Evolutionary conservation across 1,140 invertebrate genomes (phyloP).

Genomic region (Andricus grossulariae): DNA sequence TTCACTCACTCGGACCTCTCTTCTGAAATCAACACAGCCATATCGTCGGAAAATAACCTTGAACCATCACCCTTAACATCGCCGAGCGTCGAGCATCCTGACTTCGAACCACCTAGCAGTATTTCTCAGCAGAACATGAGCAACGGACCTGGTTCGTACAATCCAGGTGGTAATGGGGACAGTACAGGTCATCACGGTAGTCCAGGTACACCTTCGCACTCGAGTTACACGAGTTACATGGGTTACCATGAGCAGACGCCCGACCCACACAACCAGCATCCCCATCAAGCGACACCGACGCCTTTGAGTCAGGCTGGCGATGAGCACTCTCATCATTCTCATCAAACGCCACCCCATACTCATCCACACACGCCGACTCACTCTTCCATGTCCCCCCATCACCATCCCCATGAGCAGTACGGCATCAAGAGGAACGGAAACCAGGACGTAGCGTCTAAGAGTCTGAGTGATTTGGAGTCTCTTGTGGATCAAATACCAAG

Average conservation of each 20-base stretch:
- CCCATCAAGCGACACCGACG: constrained; percentile 68
- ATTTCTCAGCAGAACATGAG: constrained; percentile 76
- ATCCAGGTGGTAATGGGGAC: constrained; percentile 70
- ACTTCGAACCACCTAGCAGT: constrained; percentile 84
- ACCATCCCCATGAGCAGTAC: constrained; percentile 70
- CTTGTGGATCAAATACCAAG: constrained; percentile 94
- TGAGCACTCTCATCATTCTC: constrained; percentile 70
- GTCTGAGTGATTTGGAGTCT: constrained; percentile 91
- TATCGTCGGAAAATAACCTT: constrained; percentile 82
- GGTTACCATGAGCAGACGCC: constrained; percentile 70
- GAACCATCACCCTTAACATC: constrained; percentile 80
- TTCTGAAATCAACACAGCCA: constrained; percentile 86
- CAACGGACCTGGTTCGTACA: constrained; percentile 77
- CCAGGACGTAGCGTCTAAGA: constrained; percentile 89
- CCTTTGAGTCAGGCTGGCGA: constrained; percentile 68
- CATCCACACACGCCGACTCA: constrained; percentile 71
- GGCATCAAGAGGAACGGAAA: constrained; percentile 65
- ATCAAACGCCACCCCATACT: constrained; percentile 70
- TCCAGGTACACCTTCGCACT: constrained; percentile 67
- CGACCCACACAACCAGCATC: constrained; percentile 64
- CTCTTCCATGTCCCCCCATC: constrained; percentile 67
- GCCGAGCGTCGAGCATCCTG: constrained; percentile 83
- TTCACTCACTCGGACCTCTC: constrained; percentile 85
- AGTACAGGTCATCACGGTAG: constrained; percentile 62
- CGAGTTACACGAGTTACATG: constrained; percentile 70